A percentile compares a stretch with the other conserved stretches of the same genome.
phyloP scores from a whole-genome alignment of 2,113 vertebrate genomes.

The Micronisus gabar region DNA sequence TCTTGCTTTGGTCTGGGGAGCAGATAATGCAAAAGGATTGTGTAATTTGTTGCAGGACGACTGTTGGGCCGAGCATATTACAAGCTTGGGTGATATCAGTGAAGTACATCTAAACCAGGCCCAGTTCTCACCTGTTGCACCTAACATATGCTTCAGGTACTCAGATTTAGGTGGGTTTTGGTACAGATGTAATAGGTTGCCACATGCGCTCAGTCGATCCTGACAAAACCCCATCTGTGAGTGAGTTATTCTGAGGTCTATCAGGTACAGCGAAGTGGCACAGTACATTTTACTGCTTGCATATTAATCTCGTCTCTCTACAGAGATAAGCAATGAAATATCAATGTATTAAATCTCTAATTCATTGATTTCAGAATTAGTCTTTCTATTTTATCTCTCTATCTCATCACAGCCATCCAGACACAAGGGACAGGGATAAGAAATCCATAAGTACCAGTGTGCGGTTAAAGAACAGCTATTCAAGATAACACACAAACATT shows the following conservation, averaged over 20 bases:
- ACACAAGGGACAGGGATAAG: not conserved
- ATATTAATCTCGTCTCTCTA: not conserved
- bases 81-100: not conserved
- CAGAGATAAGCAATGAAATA: not conserved
- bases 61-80: accelerated
- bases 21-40: not conserved
- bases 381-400: not conserved
- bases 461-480: not conserved
- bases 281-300: not conserved
- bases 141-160: not conserved
- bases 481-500: not conserved
- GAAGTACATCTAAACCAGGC: not conserved
- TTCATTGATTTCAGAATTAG: conserved; percentile 36
- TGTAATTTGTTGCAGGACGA: not conserved
- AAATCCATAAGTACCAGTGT: not conserved
- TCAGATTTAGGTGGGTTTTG: not conserved
- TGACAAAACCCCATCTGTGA: not conserved
- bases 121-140: not conserved
- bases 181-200: not conserved
- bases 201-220: accelerated
- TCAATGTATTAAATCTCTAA: conserved; percentile 16
- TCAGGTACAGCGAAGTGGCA: not conserved
- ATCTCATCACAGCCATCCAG: not conserved
- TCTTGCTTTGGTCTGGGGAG: not conserved
- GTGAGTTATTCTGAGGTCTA: not conserved